Evolutionary conservation across 2,888 invertebrate genomes (phyloP).

Genomic region (Eulithis testata): DNA sequence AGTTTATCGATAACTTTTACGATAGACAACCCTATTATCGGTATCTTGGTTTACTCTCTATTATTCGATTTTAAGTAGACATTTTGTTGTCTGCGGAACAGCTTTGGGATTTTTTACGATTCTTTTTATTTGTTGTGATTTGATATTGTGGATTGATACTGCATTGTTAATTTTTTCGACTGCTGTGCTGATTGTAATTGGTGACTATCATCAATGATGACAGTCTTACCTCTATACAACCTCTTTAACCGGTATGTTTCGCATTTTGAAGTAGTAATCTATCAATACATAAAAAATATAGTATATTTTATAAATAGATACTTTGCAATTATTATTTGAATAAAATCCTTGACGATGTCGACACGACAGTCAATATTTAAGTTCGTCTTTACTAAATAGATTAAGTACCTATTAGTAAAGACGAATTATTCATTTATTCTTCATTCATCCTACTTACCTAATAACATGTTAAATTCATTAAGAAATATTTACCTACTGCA

Average conservation of each 20-base stretch:
- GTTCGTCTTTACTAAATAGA: too few species aligned
- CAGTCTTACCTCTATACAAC: too few species aligned
- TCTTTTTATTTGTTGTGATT: constrained; percentile 18
- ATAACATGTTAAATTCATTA: constrained; percentile 9
- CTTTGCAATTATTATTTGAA: constrained; percentile 1
- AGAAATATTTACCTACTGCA: not conserved
- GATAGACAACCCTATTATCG: constrained; percentile 33
- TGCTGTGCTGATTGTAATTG: not conserved
- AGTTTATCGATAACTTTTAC: constrained; percentile 33
- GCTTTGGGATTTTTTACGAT: constrained; percentile 34
- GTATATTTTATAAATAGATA: too few species aligned
- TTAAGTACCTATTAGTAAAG: too few species aligned
- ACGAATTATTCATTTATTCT: too few species aligned
- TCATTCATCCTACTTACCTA: too few species aligned
- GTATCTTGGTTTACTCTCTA: constrained; percentile 27
- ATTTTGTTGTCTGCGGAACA: constrained; percentile 30
- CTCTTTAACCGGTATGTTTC: too few species aligned
- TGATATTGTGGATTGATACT: constrained; percentile 10
- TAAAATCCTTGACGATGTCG: not conserved
- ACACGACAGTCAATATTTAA: too few species aligned
- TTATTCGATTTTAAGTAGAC: constrained; percentile 35
- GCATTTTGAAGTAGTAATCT: too few species aligned
- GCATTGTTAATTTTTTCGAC: not conserved
- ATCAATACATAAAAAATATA: too few species aligned
- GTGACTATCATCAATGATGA: too few species aligned